A percentile compares a stretch with the other conserved stretches of the same genome.
These are phyloP conservation scores for Tigriopus californicus DNA, from an alignment of 2,888 invertebrate species.

Conservation along the genomic window DNA sequence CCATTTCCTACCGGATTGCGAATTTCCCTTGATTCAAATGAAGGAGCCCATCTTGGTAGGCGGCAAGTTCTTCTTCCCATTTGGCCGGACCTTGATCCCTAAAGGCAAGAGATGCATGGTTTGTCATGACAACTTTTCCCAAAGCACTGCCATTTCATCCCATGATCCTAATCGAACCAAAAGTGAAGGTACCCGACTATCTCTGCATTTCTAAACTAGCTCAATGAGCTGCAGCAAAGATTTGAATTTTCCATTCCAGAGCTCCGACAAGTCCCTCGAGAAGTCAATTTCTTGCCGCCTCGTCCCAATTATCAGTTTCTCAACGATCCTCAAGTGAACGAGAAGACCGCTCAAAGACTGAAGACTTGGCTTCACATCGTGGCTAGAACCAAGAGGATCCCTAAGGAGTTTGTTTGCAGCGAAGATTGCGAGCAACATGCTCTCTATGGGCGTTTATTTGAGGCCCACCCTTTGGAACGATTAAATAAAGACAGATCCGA, in stretches of 20 bases:
- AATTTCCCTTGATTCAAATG: not conserved
- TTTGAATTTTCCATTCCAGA: too few species aligned
- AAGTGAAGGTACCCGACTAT: too few species aligned
- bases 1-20: not conserved
- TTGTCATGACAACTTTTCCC: not conserved
- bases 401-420: constrained; percentile 8
- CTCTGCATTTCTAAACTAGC: too few species aligned
- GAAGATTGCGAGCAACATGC: constrained; percentile 10
- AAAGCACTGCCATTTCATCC: not conserved
- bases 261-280: not conserved
- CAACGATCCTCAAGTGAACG: not conserved
- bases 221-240: too few species aligned
- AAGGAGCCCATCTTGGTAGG: not conserved
- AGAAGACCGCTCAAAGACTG: not conserved
- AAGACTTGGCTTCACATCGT: constrained; percentile 1
- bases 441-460: constrained; percentile 10
- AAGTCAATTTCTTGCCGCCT: not conserved
- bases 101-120: not conserved
- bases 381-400: constrained; percentile 3
- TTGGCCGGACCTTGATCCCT: not conserved
- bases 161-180: too few species aligned
- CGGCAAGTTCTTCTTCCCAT: not conserved
- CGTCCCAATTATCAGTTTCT: not conserved
- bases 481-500: not conserved
- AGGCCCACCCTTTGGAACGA: constrained; percentile 2